A percentile compares a stretch with the other conserved stretches of the same genome.
Evolutionary conservation across 2,888 invertebrate species (phyloP).

Genomic region (Caenorhabditis sp.): DNA sequence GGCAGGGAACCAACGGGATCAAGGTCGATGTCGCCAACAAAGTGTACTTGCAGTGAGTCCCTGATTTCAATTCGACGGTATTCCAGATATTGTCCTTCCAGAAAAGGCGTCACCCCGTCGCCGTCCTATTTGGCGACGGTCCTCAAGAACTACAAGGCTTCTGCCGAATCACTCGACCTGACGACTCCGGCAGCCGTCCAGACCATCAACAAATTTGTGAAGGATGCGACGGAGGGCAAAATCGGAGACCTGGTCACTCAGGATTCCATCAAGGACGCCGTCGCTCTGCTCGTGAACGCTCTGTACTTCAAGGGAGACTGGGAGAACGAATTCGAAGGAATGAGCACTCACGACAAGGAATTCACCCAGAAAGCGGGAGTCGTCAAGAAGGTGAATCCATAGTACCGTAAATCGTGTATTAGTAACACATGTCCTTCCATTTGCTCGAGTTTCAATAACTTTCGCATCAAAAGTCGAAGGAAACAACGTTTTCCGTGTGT

Average conservation of each 20-base stretch:
- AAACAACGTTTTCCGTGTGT: no score
- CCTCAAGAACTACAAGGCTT: constrained; percentile 11
- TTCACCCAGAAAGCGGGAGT: constrained; percentile 17
- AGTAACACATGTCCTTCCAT: no score
- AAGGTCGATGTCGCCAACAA: constrained; percentile 37
- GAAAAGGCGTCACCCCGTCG: not conserved
- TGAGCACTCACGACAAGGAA: not conserved
- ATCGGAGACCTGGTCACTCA: constrained; percentile 86
- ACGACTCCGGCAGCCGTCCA: constrained; percentile 43
- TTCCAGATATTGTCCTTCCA: not conserved
- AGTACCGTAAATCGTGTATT: no score
- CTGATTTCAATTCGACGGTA: not conserved
- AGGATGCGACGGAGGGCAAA: constrained; percentile 86
- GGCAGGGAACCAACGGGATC: constrained; percentile 28
- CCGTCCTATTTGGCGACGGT: constrained; percentile 14
- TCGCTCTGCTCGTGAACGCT: constrained; percentile 54
- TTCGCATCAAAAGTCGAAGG: no score
- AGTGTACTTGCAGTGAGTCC: constrained; percentile 39
- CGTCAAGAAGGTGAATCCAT: constrained; percentile 13
- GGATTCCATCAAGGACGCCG: constrained; percentile 74
- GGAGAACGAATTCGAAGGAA: constrained; percentile 26
- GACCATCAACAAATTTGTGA: constrained; percentile 89
- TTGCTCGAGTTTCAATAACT: no score
- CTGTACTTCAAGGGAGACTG: constrained; percentile 57
- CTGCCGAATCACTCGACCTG: constrained; percentile 32